Evolutionary conservation across 2,888 invertebrate genomes (phyloP).

Genomic region (Cordylochernes scorpioides): DNA sequence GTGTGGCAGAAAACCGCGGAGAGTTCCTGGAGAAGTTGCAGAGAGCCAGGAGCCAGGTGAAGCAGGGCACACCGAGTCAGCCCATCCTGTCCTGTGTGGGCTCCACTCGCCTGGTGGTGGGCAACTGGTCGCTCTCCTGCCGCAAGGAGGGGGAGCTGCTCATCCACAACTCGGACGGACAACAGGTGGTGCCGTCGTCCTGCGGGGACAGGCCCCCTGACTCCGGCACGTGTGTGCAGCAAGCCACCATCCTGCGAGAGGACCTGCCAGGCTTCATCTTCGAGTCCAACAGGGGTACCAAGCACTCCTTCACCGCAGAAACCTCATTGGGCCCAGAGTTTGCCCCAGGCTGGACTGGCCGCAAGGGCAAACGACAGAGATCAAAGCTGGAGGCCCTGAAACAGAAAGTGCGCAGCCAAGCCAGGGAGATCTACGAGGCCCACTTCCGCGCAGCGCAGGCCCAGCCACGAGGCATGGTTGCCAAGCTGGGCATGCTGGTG

Average conservation of each 20-base stretch:
- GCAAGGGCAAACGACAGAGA: slow-evolving; percentile 42
- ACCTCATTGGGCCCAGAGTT: slow-evolving; percentile 71
- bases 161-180: slow-evolving; percentile 85
- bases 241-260: slow-evolving; percentile 64
- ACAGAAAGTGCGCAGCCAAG: slow-evolving; percentile 48
- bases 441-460: slow-evolving; percentile 73
- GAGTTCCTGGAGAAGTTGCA: slow-evolving; percentile 89
- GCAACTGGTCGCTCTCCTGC: slow-evolving; percentile 74
- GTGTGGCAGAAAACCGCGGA: slow-evolving; percentile 65
- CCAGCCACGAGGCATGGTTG: slow-evolving; percentile 75
- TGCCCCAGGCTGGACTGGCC: slow-evolving; percentile 52
- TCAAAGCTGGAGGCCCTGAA: slow-evolving; percentile 57
- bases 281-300: slow-evolving; percentile 83
- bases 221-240: slow-evolving; percentile 20
- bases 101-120: slow-evolving; percentile 50
- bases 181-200: no score
- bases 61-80: slow-evolving; percentile 43
- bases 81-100: slow-evolving; percentile 52
- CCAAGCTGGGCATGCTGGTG: slow-evolving; percentile 53
- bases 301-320: slow-evolving; percentile 87
- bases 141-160: slow-evolving; percentile 65
- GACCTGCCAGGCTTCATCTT: slow-evolving; percentile 88
- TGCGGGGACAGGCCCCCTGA: no score
- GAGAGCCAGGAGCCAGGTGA: slow-evolving; percentile 41
- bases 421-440: slow-evolving; percentile 51